These are phyloP conservation scores for Agrochola circellaris DNA, from an alignment of 2,888 invertebrate genomes.

Conservation along the genomic window DNA sequence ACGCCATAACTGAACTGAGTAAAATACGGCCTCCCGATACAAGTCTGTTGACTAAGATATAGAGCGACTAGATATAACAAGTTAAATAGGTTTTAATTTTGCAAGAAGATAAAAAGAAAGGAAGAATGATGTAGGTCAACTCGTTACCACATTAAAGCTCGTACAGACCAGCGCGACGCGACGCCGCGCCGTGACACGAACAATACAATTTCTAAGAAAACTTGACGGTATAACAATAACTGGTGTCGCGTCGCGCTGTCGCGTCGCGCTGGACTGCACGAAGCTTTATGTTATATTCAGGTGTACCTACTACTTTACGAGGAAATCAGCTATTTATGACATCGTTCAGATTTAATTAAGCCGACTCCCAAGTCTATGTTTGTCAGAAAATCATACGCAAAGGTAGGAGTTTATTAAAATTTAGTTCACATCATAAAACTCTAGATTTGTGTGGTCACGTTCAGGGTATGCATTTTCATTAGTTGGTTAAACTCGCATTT, in stretches of 20 bases:
- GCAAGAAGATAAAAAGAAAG: not conserved
- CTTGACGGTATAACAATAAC: too few species aligned
- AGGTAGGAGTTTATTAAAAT: too few species aligned
- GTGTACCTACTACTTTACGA: not conserved
- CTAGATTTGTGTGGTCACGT: too few species aligned
- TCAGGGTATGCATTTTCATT: too few species aligned
- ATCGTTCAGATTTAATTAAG: not conserved
- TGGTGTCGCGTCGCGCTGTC: too few species aligned
- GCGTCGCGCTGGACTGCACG: too few species aligned
- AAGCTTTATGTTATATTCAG: not conserved
- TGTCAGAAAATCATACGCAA: not conserved
- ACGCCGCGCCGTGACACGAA: too few species aligned
- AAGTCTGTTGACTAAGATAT: constrained; percentile 53
- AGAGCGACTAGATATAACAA: constrained; percentile 30
- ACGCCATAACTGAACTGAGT: constrained; percentile 79
- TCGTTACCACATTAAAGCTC: not conserved
- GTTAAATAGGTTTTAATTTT: not conserved
- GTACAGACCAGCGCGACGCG: too few species aligned
- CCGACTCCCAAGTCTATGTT: not conserved
- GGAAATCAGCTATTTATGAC: not conserved
- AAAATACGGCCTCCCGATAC: constrained; percentile 75
- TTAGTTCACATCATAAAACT: too few species aligned
- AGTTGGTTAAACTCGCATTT: too few species aligned
- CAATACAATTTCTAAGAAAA: too few species aligned
- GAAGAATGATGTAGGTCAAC: not conserved